phyloP scores from a whole-genome alignment of 2,113 vertebrate genomes.

The Cochlearius cochlearius region DNA sequence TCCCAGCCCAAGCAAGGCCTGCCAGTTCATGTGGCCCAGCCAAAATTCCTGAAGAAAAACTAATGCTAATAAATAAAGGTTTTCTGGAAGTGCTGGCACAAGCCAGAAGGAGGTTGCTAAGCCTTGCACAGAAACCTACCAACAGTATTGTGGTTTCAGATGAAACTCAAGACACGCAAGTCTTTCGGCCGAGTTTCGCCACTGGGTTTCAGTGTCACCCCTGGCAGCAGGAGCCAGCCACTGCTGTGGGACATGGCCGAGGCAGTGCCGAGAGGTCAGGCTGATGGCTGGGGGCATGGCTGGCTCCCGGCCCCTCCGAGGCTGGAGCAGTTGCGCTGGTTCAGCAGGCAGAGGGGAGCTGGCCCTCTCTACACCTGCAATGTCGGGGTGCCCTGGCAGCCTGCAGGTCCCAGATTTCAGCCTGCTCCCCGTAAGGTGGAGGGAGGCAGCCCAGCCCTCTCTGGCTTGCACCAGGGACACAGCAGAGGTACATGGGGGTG shows the following conservation, averaged over 20 bases:
- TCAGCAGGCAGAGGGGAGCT: not conserved
- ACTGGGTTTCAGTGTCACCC: not conserved
- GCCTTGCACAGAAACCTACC: not conserved
- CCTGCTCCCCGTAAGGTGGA: not conserved
- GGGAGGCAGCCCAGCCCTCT: not conserved
- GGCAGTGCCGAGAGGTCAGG: accelerated
- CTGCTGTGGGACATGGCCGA: accelerated
- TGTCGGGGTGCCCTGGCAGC: not conserved
- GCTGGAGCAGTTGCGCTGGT: not conserved
- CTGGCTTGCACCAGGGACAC: accelerated
- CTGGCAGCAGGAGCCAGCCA: not conserved
- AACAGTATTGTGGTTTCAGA: not conserved
- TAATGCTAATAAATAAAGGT: not conserved
- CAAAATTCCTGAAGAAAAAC: conserved; percentile 14
- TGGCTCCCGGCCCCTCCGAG: not conserved
- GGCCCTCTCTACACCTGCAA: accelerated
- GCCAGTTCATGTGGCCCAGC: not conserved
- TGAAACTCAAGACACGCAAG: not conserved
- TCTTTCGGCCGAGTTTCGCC: accelerated
- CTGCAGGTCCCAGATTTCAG: not conserved
- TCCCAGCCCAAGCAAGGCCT: not conserved
- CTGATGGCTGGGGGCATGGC: not conserved
- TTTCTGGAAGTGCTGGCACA: not conserved
- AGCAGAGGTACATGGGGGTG: not conserved
- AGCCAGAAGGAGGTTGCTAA: not conserved